Conservation (phyloP, 1,140 invertebrate genomes). For the Artemia franciscana region DNA sequence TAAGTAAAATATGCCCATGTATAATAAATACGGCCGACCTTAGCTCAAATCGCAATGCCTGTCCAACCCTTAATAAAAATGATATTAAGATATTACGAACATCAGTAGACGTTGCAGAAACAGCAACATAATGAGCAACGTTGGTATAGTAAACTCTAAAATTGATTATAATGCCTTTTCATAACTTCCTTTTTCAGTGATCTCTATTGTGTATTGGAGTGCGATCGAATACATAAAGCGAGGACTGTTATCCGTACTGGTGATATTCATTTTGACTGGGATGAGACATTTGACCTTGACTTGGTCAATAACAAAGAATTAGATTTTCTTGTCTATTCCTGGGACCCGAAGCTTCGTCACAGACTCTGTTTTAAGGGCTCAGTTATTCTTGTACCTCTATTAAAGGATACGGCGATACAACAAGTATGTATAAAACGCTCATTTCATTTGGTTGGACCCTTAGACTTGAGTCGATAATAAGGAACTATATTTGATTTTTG, state of each 20-base stretch:
- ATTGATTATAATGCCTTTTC: too few species aligned
- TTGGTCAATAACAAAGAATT: slow-evolving; percentile 77
- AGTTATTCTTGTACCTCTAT: slow-evolving; percentile 55
- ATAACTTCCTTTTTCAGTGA: slow-evolving; percentile 47
- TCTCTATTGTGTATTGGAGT: slow-evolving; percentile 88
- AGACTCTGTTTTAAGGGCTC: slow-evolving; percentile 79
- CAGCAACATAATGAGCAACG: too few species aligned
- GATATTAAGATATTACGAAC: too few species aligned
- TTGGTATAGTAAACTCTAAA: too few species aligned
- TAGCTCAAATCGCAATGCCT: too few species aligned
- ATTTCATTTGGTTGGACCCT: too few species aligned
- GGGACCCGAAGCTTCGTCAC: slow-evolving; percentile 87
- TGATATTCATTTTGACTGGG: slow-evolving; percentile 95
- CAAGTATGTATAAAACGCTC: slow-evolving; percentile 20
- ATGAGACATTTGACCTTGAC: slow-evolving; percentile 94
- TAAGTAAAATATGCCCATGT: too few species aligned
- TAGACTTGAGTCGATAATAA: too few species aligned
- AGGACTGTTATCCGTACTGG: slow-evolving; percentile 89
- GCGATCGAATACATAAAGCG: slow-evolving; percentile 89
- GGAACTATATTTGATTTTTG: too few species aligned
- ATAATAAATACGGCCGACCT: too few species aligned
- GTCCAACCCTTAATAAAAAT: too few species aligned
- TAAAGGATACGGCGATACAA: slow-evolving; percentile 52
- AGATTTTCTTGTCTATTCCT: slow-evolving; percentile 89
- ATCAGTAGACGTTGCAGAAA: too few species aligned